These are phyloP conservation scores for Myotis vivesi DNA, from an alignment of 2,797 vertebrate species.

Conservation along the genomic window DNA sequence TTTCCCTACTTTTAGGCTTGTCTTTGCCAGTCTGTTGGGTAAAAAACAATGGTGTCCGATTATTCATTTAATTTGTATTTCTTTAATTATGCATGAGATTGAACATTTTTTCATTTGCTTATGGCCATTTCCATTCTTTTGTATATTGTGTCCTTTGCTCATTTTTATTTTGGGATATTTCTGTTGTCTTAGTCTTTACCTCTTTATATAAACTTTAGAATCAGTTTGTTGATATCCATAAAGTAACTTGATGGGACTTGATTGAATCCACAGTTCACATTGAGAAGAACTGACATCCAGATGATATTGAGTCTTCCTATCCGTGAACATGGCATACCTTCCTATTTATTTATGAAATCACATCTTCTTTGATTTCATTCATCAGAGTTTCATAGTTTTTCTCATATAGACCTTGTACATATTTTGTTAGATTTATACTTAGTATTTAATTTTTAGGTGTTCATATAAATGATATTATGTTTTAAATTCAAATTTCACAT, in stretches of 20 bases:
- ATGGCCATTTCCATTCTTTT: not conserved
- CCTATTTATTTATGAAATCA: not conserved
- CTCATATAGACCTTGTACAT: not conserved
- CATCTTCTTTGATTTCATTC: not conserved
- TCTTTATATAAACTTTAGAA: not conserved
- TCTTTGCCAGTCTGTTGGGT: not conserved
- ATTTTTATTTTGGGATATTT: constrained; percentile 3
- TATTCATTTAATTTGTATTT: constrained; percentile 1
- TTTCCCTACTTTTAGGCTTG: constrained; percentile 8
- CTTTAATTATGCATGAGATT: not conserved
- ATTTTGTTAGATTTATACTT: not conserved
- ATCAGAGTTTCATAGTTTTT: not conserved
- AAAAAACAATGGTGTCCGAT: not conserved
- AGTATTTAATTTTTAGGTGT: constrained; percentile 1
- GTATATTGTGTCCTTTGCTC: not conserved
- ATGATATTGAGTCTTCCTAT: not conserved
- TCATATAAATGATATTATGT: not conserved
- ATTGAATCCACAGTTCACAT: not conserved
- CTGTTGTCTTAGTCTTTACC: not conserved
- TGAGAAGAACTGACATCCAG: not conserved
- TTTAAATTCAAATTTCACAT: constrained; percentile 18
- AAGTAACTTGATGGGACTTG: not conserved
- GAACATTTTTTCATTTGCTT: not conserved
- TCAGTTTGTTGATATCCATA: not conserved
- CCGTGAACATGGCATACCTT: not conserved